These are phyloP conservation scores for Eriocheir sinensis DNA, from an alignment of 1,140 invertebrate genomes.

Conservation along the genomic window DNA sequence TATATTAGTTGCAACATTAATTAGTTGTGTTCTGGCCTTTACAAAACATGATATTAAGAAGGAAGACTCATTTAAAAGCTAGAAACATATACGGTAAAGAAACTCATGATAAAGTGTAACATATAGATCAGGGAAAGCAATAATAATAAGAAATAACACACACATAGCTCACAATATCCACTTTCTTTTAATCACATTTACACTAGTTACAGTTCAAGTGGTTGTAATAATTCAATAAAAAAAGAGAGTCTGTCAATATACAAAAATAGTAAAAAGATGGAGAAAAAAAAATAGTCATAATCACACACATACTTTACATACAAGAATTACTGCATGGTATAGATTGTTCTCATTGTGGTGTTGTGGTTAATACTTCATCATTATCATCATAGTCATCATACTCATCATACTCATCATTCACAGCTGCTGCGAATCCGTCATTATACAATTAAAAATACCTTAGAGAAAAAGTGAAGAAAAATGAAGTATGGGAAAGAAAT, in stretches of 20 bases:
- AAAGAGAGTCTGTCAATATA: constrained; percentile 58
- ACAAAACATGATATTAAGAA: too few species aligned
- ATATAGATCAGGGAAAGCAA: too few species aligned
- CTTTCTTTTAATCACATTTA: constrained; percentile 75
- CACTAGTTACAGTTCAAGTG: constrained; percentile 70
- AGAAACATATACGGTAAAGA: too few species aligned
- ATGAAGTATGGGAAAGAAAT: too few species aligned
- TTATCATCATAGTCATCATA: background rate
- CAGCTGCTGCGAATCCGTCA: background rate
- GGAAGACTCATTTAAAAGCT: too few species aligned
- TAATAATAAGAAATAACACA: background rate
- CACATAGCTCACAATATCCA: constrained; percentile 34
- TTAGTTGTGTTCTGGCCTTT: too few species aligned
- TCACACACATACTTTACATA: background rate
- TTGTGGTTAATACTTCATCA: background rate
- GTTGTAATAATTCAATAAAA: constrained; percentile 55
- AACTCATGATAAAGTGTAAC: too few species aligned
- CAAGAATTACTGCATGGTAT: constrained; percentile 20
- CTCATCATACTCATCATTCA: background rate
- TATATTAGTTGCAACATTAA: too few species aligned
- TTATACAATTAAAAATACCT: background rate
- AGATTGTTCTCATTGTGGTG: background rate
- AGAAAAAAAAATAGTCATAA: background rate
- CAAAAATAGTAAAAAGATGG: constrained; percentile 59
- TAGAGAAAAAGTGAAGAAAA: too few species aligned